phyloP scores from a whole-genome alignment of 1,140 invertebrate species.

The Ladona fulva region DNA sequence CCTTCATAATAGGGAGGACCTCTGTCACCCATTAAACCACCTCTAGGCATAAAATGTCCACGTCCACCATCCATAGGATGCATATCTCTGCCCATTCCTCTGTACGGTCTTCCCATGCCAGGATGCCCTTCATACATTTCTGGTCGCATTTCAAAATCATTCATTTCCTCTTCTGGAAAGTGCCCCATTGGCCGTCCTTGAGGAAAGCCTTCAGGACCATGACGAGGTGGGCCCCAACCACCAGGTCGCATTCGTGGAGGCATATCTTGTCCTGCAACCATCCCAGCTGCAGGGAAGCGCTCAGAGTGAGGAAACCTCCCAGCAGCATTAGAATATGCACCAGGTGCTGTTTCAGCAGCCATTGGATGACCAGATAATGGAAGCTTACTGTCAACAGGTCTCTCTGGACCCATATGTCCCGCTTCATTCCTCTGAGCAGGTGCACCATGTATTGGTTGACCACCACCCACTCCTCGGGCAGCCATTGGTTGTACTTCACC shows the following conservation, averaged over 20 bases:
- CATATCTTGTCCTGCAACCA: not conserved
- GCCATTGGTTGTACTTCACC: not conserved
- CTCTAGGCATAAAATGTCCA: not conserved
- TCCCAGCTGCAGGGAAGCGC: not conserved
- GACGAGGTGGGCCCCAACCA: not conserved
- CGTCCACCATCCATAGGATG: not conserved
- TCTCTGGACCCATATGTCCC: not conserved
- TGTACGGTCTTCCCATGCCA: not conserved
- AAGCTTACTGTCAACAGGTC: no score
- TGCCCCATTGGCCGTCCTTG: not conserved
- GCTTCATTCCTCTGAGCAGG: not conserved
- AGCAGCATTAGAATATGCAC: not conserved
- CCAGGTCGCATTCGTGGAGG: not conserved
- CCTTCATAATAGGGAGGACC: slow-evolving; percentile 1
- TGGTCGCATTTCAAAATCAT: not conserved
- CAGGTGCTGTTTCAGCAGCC: not conserved
- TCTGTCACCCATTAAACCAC: not conserved
- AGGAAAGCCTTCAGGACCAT: not conserved
- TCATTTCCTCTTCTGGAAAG: not conserved
- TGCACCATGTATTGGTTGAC: not conserved
- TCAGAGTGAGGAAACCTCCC: not conserved
- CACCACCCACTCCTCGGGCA: not conserved
- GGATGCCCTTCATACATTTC: slow-evolving; percentile 14
- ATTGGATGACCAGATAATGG: not conserved
- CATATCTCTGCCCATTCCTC: not conserved